A percentile compares a stretch with the other conserved stretches of the same genome.
phyloP scores from a whole-genome alignment of 2,113 vertebrate species.

The Xerus inauris region DNA sequence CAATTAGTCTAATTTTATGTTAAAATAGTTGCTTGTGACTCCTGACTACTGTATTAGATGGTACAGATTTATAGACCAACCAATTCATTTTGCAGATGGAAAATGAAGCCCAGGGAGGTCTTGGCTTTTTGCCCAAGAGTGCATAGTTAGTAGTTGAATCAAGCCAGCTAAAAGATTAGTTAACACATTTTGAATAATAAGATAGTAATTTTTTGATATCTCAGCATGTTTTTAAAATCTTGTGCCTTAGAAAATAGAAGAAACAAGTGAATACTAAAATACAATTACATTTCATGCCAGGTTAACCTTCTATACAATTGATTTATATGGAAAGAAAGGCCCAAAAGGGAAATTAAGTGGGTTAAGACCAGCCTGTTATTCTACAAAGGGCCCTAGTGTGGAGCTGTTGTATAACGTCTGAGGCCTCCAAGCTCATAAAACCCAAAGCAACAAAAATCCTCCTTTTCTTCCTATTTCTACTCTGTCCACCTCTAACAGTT shows the following conservation, averaged over 20 bases:
- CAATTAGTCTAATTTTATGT: constrained; percentile 2
- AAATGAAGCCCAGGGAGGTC: not conserved
- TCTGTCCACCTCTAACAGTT: constrained; percentile 4
- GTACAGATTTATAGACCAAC: not conserved
- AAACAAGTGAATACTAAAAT: not conserved
- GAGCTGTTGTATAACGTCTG: constrained; percentile 71
- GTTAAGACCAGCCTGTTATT: constrained; percentile 8
- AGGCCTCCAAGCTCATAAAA: not conserved
- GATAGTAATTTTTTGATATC: not conserved
- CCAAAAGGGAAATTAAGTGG: not conserved
- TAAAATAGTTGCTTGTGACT: not conserved
- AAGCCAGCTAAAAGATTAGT: not conserved
- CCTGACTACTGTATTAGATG: not conserved
- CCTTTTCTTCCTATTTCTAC: constrained; percentile 33
- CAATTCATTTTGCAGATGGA: not conserved
- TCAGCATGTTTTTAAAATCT: not conserved
- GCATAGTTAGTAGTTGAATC: not conserved
- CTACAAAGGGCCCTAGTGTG: constrained; percentile 50
- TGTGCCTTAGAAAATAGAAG: not conserved
- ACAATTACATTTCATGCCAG: not conserved
- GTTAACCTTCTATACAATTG: not conserved
- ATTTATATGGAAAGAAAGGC: not conserved
- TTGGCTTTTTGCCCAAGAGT: not conserved
- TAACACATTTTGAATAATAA: not conserved
- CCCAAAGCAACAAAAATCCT: not conserved